Base-by-base conservation (phyloP, 2,797 vertebrate genomes). In the Sciurus vulgaris region DNA sequence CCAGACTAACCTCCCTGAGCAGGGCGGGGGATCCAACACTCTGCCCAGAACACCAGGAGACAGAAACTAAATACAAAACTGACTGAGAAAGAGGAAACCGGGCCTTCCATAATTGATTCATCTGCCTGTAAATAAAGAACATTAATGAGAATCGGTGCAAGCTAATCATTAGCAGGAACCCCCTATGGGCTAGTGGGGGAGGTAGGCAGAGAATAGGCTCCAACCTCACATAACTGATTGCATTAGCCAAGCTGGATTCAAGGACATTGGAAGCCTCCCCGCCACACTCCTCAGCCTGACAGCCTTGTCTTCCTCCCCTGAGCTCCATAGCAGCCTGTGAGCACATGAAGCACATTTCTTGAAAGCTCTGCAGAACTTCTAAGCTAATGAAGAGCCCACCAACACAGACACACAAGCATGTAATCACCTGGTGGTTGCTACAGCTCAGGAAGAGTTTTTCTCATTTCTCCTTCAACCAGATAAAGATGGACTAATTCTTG, bases 41-140 rank as follows among this genome's bases (percentile, higher is more conserved):
- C 18, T 30, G 15, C 81, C 49, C 38, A 17, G 30, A 84, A 44
- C 73, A 77, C 72, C 72, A 72, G 67, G 70, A 77, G 61, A 61
- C 1, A 56, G 44, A 78, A 92, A 79, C 1, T 38, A 82, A 87
- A 38, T 83, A 56, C 54, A 81, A 76, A 91, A 63, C 35, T 15
- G 51, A 63, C 54, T 30, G 5, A 35, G 35, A 63, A 59, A 77
- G 63, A 83, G 86, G 70, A 84, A 93, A 70, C 15, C 7, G 2
- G 41, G 38, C 33, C 30, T 83, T 90, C 73, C 59, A 13, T 35
- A 54, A 94, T 11, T 41, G 85, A 70, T 59, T 88, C 63, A 49
- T 61, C 59, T 44, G 35, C 85, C 95, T 79, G 49, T 92, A 96
- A 91, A 94, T 76, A 83, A 92, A 72, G 77, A 56, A 17, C 82